Base-by-base conservation (phyloP, 2,888 invertebrate species). In the Troglohyphantes excavatus region DNA sequence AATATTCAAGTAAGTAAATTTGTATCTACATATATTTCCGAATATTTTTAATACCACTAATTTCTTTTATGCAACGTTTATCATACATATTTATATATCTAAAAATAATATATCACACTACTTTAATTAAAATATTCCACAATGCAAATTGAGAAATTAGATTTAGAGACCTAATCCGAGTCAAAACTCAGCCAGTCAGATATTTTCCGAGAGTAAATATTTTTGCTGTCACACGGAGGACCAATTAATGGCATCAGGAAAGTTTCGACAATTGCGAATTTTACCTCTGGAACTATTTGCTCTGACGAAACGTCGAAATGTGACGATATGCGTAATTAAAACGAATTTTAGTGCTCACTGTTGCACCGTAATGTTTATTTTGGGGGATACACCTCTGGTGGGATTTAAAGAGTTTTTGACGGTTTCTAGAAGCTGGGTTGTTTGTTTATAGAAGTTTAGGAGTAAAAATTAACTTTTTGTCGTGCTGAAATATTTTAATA, bases 221-320 rank as follows among this genome's bases (percentile, higher is more conserved):
- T 78, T 78, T 78, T 63, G 39, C 65, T 61, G 9, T 39, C 65
- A 39, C 5, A 53, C 17, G 19, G 46, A 33, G 21, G 78, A 43
- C 33, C 65, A 78, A 78, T 78, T 78, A 78, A 78, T 26, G 65
- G 39, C 39, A 43, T 78, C 65, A 61, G 46, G 46, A 26, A 46
- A 17, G 72, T 5, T 46, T 72, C 46, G 27, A 46, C 46, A 46
- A 72, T 72, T 46, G n/a, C n/a, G 46, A n/a, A n/a, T 72, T 72
- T 72, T 43, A 46, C 26, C 46, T 72, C 26, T 9, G 19, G 23
- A 17, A 46, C n/a, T n/a, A n/a, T 46, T 72, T 46, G 46, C 27
- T 46, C 26, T 6, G 23, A 9, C 72, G n/a, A n/a, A n/a, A n/a
- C n/a, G 23, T 21, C 6, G 21, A 46, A 43, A 27, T 39, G 72